Evolutionary conservation across 2,888 invertebrate genomes (phyloP), one percentile per base, ranked within the genome.

Genomic region (Odontocolon sp.): DNA sequence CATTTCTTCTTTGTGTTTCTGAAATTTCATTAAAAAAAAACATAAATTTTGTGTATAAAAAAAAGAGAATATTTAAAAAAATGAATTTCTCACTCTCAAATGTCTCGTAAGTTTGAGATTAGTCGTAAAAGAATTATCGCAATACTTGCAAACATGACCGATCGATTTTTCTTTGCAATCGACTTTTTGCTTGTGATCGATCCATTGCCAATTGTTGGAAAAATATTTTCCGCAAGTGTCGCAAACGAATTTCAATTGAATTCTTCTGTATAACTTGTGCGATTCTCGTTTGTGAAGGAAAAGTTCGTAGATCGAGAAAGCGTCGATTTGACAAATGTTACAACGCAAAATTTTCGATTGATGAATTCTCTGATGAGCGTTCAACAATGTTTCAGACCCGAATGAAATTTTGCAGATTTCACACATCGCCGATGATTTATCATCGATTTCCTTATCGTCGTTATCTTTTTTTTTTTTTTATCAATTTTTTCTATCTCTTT

Each of bases 1-100:
- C 81, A 84, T 83, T 67, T 84, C 83, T 21, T 81, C 77, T 73
- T 82, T 83, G 54, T 83, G 83, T 81, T 80, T 83, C 83, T 84
- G 38, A 36, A 73, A 81, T 28, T 3, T 4, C 6, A 28, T 28
- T 3, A 28, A 28, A 28, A 28, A 28, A 28, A n/a, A 28, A 47
- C 28, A 28, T 3, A 28, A 28, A 28, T 3, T 28, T 28, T 28
- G 28, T 6, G 3, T 6, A 6, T 3, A 28, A 28, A 28, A 28
- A 28, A 28, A 28, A 6, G n/a, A n/a, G n/a, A n/a, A n/a, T n/a
- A n/a, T n/a, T n/a, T n/a, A 11, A 28, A 50, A 2, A 14, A 23
- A 6, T 50, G 16, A 38, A 21, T 11, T 31, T 75, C 76, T 59
- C 33, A 84, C 84, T 67, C 82, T 79, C 3, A 83, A 77, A 68